A percentile compares a stretch with the other conserved stretches of the same genome.
Conservation (phyloP, 2,113 vertebrate species). For the Corythaixoides concolor region DNA sequence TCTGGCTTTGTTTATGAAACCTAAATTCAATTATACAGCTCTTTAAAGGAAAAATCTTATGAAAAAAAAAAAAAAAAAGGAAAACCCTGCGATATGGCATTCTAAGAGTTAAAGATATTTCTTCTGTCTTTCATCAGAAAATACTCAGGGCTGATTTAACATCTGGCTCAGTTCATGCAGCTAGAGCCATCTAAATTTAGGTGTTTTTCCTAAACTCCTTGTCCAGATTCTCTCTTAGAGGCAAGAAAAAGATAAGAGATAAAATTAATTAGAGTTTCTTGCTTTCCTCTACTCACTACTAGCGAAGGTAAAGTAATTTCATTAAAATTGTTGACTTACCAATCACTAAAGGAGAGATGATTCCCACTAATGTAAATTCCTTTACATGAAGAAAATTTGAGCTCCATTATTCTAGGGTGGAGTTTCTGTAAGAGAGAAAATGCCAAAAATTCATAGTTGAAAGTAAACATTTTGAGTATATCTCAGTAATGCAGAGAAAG, state of each 20-base stretch:
- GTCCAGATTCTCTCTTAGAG: not conserved
- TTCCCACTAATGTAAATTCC: not conserved
- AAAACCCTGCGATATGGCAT: not conserved
- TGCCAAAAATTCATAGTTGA: not conserved
- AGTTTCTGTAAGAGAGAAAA: not conserved
- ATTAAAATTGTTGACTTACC: not conserved
- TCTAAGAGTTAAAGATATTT: not conserved
- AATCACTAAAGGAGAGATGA: not conserved
- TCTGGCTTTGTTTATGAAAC: not conserved
- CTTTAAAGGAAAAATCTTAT: not conserved
- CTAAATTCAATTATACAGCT: not conserved
- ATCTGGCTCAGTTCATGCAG: not conserved
- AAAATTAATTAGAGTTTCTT: not conserved
- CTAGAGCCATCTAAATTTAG: not conserved
- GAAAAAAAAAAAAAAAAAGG: not conserved
- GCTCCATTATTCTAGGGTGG: not conserved
- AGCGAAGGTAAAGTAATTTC: not conserved
- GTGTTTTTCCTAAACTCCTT: not conserved
- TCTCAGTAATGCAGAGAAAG: not conserved
- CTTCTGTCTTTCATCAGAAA: not conserved
- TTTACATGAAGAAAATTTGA: not conserved
- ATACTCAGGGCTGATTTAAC: not conserved
- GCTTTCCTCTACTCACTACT: not conserved
- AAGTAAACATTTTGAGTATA: not conserved
- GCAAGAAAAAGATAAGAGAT: not conserved